A percentile compares a stretch with the other conserved stretches of the same genome.
These are phyloP conservation scores for Calephelis perditalis DNA, from an alignment of 2,888 invertebrate genomes.

Conservation along the genomic window DNA sequence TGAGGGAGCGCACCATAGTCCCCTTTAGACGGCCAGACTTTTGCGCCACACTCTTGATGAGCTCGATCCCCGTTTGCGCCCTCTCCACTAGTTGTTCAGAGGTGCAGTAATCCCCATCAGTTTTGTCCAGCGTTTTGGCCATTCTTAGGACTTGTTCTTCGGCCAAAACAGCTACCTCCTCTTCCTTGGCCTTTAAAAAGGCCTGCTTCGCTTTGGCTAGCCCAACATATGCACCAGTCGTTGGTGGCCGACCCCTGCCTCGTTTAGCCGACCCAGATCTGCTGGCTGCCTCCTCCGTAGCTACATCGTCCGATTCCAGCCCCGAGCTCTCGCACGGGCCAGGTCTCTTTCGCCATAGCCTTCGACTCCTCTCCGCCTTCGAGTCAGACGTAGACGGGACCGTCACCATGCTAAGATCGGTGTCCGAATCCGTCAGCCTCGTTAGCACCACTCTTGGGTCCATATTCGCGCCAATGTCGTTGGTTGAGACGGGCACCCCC, in stretches of 20 bases:
- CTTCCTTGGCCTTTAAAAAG: background rate
- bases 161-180: background rate
- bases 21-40: background rate
- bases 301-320: background rate
- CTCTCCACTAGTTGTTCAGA: background rate
- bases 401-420: too few relatives aligned
- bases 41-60: background rate
- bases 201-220: background rate
- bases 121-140: background rate
- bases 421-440: too few relatives aligned
- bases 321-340: background rate
- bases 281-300: background rate
- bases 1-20: background rate
- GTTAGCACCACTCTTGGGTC: too few relatives aligned
- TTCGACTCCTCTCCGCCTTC: too few relatives aligned
- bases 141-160: background rate
- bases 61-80: background rate
- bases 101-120: background rate
- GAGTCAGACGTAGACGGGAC: too few relatives aligned
- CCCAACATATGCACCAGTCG: conserved; percentile 11
- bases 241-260: conserved; percentile 6
- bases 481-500: too few relatives aligned
- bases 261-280: background rate
- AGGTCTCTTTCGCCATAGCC: background rate
- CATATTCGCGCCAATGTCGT: too few relatives aligned